Base-by-base conservation (phyloP, 2,888 invertebrate species). In the Orthosia incerta region DNA sequence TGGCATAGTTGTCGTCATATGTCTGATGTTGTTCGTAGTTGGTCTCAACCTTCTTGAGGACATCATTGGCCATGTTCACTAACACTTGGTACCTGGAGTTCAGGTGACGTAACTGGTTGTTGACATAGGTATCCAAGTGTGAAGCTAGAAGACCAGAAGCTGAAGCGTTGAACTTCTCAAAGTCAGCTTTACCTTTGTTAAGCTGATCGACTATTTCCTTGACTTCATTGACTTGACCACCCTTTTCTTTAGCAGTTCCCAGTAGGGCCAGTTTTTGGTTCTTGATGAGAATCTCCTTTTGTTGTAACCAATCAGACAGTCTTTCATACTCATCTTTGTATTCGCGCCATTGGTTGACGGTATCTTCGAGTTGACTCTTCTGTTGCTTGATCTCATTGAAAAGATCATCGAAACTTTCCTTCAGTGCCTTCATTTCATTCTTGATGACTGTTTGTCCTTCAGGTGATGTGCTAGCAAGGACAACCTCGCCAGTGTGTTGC, bases 241-340 rank as follows among this genome's bases (percentile, higher is more conserved):
- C 97, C 90, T 99, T 99, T 87, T 99, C 99, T 64, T 97, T 97
- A 1, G 98, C 96, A 71, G 97, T 98, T 4, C 98, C 97, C 39
- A 98, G 97, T 16, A 99, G 95, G 31, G 98, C 98, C 39, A 98
- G 97, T 93, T 99, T 99, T 88, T 99, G 98, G 72, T 98, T 98
- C 91, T 99, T 99, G 16, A 99, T 98, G 13, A 99, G 97, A 87
- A 99, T 98, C 88, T 99, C 99, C 89, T 98, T 98, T 92, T 99
- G 99, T 89, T 99, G 99, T 48, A 99, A 93, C 99, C 99, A 99
- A 92, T 99, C 99, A 66, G 98, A 98, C 20, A 99, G 94, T 76
- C 98, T 97, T 91, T 99, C 99, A 89, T 98, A 99, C 93, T 99
- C 99, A 89, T 99, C 99, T 93, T 99, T 99, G 94, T 98, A 99